A percentile compares a stretch with the other conserved stretches of the same genome.
Evolutionary conservation across 2,113 vertebrate genomes (phyloP).

Genomic region (Burhinus bistriatus): DNA sequence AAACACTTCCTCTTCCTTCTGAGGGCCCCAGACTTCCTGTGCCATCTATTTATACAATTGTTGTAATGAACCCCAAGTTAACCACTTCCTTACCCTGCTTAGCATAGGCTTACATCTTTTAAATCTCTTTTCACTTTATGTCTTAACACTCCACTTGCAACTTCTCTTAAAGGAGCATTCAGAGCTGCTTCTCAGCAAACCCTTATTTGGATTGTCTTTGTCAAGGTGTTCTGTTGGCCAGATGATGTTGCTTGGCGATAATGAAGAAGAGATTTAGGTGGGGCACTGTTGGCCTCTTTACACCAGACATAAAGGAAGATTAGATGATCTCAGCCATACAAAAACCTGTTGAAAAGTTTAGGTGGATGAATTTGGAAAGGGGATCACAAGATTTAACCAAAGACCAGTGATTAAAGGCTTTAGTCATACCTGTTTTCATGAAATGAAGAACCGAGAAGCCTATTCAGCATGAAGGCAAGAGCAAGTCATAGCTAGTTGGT

Average conservation of each 20-base stretch:
- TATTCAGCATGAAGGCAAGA: not conserved
- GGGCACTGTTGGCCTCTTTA: not conserved
- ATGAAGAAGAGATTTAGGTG: not conserved
- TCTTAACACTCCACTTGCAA: not conserved
- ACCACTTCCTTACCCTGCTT: slow-evolving; percentile 28
- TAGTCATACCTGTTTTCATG: not conserved
- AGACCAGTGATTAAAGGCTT: not conserved
- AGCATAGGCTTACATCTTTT: not conserved
- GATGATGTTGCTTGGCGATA: not conserved
- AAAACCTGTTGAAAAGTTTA: not conserved
- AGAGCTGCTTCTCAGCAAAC: not conserved
- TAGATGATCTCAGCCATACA: not conserved
- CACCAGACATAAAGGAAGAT: not conserved
- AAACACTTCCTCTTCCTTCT: slow-evolving; percentile 58
- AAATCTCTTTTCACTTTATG: not conserved
- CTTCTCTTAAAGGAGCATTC: not conserved
- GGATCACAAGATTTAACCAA: not conserved
- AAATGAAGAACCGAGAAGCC: not conserved
- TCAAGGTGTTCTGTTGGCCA: not conserved
- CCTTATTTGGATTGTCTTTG: not conserved
- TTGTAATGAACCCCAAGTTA: slow-evolving; percentile 48
- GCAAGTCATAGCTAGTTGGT: not conserved
- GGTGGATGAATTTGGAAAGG: not conserved
- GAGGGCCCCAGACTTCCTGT: slow-evolving; percentile 62
- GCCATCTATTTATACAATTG: slow-evolving; percentile 62